Conservation (phyloP, 2,888 invertebrate genomes). For the Tolmerus cingulatus region DNA sequence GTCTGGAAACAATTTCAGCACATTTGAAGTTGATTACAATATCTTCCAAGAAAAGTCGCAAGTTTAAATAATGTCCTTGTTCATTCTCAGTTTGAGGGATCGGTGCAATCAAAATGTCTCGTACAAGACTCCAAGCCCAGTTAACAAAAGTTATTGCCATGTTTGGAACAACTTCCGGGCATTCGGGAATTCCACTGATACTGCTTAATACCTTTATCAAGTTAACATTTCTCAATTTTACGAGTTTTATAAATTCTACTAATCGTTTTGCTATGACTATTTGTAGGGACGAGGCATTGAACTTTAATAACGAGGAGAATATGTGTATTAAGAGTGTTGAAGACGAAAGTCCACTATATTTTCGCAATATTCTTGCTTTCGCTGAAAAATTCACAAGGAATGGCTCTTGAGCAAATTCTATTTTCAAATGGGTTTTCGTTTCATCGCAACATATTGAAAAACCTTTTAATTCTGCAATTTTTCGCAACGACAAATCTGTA, state of each 20-base stretch:
- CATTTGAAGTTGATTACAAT: slow-evolving; percentile 75
- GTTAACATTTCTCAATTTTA: slow-evolving; percentile 66
- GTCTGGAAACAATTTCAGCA: slow-evolving; percentile 59
- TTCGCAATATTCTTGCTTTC: slow-evolving; percentile 74
- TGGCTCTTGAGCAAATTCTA: slow-evolving; percentile 92
- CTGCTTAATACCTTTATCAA: background rate
- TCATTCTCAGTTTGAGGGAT: background rate
- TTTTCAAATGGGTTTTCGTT: slow-evolving; percentile 88
- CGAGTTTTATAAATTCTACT: slow-evolving; percentile 71
- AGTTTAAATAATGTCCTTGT: slow-evolving; percentile 63
- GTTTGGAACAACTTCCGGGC: background rate
- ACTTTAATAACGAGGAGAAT: slow-evolving; percentile 55
- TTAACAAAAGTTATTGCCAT: slow-evolving; percentile 65
- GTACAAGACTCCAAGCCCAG: slow-evolving; percentile 76
- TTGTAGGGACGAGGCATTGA: background rate
- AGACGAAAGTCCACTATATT: slow-evolving; percentile 67
- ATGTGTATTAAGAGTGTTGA: slow-evolving; percentile 71
- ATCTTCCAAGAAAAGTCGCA: slow-evolving; percentile 76
- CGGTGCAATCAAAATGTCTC: slow-evolving; percentile 65
- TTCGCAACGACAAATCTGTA: slow-evolving; percentile 65
- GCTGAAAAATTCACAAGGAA: slow-evolving; percentile 89
- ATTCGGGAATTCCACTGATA: background rate
- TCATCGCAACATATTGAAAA: slow-evolving; percentile 92
- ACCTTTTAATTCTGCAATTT: slow-evolving; percentile 83
- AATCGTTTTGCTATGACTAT: slow-evolving; percentile 60